Conservation (phyloP, 2,797 vertebrate species). For the Microcaecilia unicolor region DNA sequence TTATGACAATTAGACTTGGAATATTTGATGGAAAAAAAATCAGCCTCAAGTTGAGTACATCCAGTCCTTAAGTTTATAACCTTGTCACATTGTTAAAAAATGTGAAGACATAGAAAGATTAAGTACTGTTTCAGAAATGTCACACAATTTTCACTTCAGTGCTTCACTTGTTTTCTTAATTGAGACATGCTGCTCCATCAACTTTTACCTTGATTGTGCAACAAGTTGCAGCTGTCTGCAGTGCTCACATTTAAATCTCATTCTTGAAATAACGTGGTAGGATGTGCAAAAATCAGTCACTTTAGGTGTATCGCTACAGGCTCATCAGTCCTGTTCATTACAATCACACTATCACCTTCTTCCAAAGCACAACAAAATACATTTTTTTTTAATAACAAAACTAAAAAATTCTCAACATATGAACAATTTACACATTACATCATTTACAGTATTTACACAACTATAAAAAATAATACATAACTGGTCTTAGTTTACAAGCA, state of each 20-base stretch:
- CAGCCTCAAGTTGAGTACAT: no score
- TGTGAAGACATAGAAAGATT: no score
- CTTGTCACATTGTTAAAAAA: no score
- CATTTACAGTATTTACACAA: constrained; percentile 84
- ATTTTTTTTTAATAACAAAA: constrained; percentile 92
- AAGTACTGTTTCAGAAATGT: no score
- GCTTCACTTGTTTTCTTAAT: constrained; percentile 37
- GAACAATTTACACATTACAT: constrained; percentile 87
- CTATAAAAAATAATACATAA: constrained; percentile 70
- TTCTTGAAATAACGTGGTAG: constrained; percentile 40
- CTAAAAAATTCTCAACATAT: constrained; percentile 86
- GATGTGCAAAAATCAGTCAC: constrained; percentile 71
- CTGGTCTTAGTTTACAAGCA: no score
- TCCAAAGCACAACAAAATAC: constrained; percentile 61
- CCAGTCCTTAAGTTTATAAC: no score
- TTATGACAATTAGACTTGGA: no score
- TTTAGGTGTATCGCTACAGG: constrained; percentile 47
- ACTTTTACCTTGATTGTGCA: constrained; percentile 40
- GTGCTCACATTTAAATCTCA: constrained; percentile 58
- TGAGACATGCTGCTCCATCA: constrained; percentile 20
- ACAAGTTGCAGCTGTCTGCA: constrained; percentile 39
- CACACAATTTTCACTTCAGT: no score
- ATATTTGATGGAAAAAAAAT: no score
- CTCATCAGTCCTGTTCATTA: constrained; percentile 51
- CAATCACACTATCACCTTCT: constrained; percentile 69